Evolutionary conservation across 1,140 invertebrate genomes (phyloP).

Genomic region (Antheraea mylitta): DNA sequence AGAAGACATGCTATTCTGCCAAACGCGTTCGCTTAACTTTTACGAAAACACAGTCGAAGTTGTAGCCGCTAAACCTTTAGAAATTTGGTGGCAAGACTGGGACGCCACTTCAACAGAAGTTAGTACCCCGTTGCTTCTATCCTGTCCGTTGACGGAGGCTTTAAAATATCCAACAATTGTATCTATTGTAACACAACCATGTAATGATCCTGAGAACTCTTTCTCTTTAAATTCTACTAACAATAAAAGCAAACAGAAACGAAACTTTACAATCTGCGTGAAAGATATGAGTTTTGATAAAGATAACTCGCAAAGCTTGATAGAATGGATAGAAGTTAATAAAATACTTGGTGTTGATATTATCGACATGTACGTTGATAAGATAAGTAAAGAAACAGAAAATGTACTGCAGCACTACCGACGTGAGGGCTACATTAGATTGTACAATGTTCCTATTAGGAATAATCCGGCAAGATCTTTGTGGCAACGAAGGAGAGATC

Average conservation of each 20-base stretch:
- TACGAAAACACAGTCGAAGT: conserved; percentile 60
- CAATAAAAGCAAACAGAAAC: conserved; percentile 32
- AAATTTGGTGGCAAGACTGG: conserved; percentile 76
- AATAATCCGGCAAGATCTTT: conserved; percentile 75
- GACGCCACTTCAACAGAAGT: conserved; percentile 49
- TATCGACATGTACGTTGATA: conserved; percentile 83
- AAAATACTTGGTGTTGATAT: conserved; percentile 82
- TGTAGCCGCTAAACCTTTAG: conserved; percentile 65
- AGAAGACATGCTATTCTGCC: conserved; percentile 61
- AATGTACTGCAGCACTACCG: conserved; percentile 80
- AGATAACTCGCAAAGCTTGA: conserved; percentile 81
- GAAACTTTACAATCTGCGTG: conserved; percentile 84
- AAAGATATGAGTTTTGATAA: conserved; percentile 84
- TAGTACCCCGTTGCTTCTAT: conserved; percentile 65
- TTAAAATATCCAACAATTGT: conserved; percentile 47
- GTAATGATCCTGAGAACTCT: conserved; percentile 61
- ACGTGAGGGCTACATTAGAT: conserved; percentile 76
- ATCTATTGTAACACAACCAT: conserved; percentile 68
- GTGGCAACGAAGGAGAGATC: conserved; percentile 85
- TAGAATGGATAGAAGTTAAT: conserved; percentile 86
- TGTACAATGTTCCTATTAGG: conserved; percentile 77
- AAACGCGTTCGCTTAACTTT: conserved; percentile 50
- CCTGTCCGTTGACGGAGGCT: conserved; percentile 62
- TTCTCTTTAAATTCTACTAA: conserved; percentile 45
- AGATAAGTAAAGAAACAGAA: conserved; percentile 77